Conservation (phyloP, 2,113 vertebrate genomes). For the Oceanites oceanicus region DNA sequence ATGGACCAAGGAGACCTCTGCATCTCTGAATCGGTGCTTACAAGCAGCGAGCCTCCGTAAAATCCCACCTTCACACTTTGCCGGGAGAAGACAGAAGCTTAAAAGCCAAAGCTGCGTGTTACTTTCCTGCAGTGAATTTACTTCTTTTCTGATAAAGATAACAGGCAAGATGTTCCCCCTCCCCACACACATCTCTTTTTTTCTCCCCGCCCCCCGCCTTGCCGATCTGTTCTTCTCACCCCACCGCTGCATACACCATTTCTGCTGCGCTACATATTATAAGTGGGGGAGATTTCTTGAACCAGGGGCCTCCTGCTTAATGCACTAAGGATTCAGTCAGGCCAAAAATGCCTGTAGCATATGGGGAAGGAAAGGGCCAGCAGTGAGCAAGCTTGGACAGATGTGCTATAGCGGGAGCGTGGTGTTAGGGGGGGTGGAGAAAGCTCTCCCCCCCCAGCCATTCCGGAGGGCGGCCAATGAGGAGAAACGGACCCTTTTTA, state of each 20-base stretch:
- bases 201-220: not conserved
- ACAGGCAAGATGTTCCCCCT: not conserved
- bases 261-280: not conserved
- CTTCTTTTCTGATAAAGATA: not conserved
- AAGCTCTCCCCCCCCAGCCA: not conserved
- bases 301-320: slow-evolving; percentile 52
- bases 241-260: not conserved
- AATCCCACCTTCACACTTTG: not conserved
- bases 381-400: slow-evolving; percentile 60
- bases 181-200: not conserved
- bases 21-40: not conserved
- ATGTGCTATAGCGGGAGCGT: slow-evolving; percentile 53
- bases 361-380: slow-evolving; percentile 61
- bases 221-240: slow-evolving; percentile 8
- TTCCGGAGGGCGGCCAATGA: slow-evolving; percentile 43
- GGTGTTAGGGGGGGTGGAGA: slow-evolving; percentile 59
- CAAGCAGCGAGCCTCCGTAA: not conserved
- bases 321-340: slow-evolving; percentile 49
- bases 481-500: slow-evolving; percentile 59
- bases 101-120: slow-evolving; percentile 12
- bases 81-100: not conserved
- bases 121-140: not conserved
- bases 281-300: slow-evolving; percentile 49
- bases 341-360: slow-evolving; percentile 68
- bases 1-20: not conserved